Conservation (phyloP, 53 echinoderm and acorn worm species). For the Echinometra lucunter region DNA sequence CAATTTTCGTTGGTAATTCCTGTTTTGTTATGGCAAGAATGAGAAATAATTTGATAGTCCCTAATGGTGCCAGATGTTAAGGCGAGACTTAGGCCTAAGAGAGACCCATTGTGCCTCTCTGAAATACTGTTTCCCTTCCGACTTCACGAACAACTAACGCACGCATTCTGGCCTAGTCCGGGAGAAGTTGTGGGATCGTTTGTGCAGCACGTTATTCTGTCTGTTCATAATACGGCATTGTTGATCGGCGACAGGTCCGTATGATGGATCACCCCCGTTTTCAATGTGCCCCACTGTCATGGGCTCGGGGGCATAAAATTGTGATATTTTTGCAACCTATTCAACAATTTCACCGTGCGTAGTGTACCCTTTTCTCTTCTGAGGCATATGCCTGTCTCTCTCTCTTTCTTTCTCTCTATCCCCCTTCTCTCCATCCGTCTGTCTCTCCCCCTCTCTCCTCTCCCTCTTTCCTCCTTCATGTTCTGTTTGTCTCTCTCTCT, state of each 20-base stretch:
- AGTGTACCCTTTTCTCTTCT: neutral
- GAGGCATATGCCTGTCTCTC: neutral
- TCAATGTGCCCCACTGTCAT: slow-evolving; percentile 66
- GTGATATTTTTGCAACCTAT: slow-evolving; percentile 62
- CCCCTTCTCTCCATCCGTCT: neutral
- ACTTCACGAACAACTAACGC: neutral
- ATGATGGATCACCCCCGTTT: slow-evolving; percentile 33
- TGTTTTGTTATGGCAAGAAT: slow-evolving; percentile 14
- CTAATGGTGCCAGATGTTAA: slow-evolving; percentile 63
- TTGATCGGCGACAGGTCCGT: slow-evolving; percentile 50
- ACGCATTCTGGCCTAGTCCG: neutral
- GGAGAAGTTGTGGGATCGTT: neutral
- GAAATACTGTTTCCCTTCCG: neutral
- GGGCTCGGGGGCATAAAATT: slow-evolving; percentile 63
- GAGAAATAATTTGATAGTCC: slow-evolving; percentile 49
- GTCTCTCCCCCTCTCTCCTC: no score
- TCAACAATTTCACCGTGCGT: slow-evolving; percentile 13
- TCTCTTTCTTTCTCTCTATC: neutral
- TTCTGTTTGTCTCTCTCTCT: neutral
- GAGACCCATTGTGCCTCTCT: neutral
- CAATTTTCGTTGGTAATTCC: slow-evolving; percentile 50
- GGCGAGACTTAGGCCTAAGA: neutral
- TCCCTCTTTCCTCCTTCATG: no score
- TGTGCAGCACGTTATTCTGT: slow-evolving; percentile 33
- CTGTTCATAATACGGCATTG: slow-evolving; percentile 52